Evolutionary conservation across 2,888 invertebrate genomes (phyloP), one percentile per base, ranked within the genome.

Genomic region (Calameuta idolon): DNA sequence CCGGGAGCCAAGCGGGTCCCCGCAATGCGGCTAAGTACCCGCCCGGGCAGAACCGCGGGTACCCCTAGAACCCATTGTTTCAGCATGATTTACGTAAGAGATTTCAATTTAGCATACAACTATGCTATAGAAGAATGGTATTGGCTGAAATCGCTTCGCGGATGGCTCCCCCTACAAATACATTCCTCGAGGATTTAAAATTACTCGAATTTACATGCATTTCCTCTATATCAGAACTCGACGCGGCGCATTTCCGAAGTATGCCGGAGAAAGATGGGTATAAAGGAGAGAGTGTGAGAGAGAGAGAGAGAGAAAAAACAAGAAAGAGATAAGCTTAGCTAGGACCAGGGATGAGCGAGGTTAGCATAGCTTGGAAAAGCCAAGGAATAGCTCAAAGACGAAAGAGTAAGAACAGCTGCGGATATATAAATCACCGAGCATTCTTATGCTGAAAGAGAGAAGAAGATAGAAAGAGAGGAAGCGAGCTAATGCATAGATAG

Each of bases 1-100:
- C 81, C 73, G 69, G 75, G 77, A 79, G 79, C 82, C 80, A 83
- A 85, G 82, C 75, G 77, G 85, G 83, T 82, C 85, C 85, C 89
- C 85, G 89, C 88, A 90, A 85, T 89, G 90, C 89, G 89, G 87
- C 86, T 89, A 88, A 89, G 87, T 87, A 89, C 83, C 85, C 84
- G 82, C 86, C 83, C 85, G 85, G 86, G 84, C 87, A 85, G 85
- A 85, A 86, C 85, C 85, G 81, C 81, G 84, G 79, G 82, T 85
- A 82, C 83, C 84, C 84, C 83, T 78, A 79, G 78, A 81, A 81
- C 76, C 86, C 83, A 86, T 87, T 86, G 85, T 85, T 85, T 84
- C 81, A 82, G 81, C 84, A 85, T 87, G 89, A 89, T 89, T 89
- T 88, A 86, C 83, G 82, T 84, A 86, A 84, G 84, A 86, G 84